Conservation (phyloP, 2,888 invertebrate species). For the Athalia rosae region DNA sequence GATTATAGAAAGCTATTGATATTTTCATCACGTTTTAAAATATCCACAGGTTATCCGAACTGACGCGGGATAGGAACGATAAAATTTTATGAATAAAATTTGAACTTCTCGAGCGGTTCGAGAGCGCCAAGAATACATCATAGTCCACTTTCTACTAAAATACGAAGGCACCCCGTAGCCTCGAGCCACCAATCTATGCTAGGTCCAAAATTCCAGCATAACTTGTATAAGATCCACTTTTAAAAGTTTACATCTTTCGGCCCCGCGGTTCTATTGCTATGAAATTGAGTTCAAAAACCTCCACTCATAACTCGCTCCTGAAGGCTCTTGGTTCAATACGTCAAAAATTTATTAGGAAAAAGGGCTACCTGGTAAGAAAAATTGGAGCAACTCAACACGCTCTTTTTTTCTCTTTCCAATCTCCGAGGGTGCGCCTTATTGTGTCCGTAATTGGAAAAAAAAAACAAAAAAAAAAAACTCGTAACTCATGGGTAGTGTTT, state of each 20-base stretch:
- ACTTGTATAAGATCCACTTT: slow-evolving; percentile 37
- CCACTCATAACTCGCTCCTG: slow-evolving; percentile 6
- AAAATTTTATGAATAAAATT: slow-evolving; percentile 41
- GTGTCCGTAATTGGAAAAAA: too few relatives aligned
- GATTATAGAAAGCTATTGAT: slow-evolving; percentile 12
- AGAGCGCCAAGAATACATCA: slow-evolving; percentile 29
- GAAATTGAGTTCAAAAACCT: slow-evolving; percentile 31
- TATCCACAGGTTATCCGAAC: slow-evolving; percentile 17
- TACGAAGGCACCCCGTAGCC: slow-evolving; percentile 31
- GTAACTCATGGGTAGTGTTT: too few relatives aligned
- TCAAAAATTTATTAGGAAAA: neutral
- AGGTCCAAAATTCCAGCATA: slow-evolving; percentile 36
- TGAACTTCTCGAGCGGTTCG: slow-evolving; percentile 20
- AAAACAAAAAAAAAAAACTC: too few relatives aligned
- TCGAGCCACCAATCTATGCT: slow-evolving; percentile 31
- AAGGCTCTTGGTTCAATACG: neutral
- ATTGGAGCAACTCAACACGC: too few relatives aligned
- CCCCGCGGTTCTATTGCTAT: slow-evolving; percentile 27
- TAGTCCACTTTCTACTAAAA: slow-evolving; percentile 38
- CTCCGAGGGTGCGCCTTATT: too few relatives aligned
- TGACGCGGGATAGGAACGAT: slow-evolving; percentile 25
- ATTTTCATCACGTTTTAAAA: slow-evolving; percentile 24
- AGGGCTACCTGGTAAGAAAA: neutral
- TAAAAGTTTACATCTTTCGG: slow-evolving; percentile 32
- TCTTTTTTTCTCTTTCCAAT: too few relatives aligned